A percentile compares a stretch with the other conserved stretches of the same genome.
Evolutionary conservation across 2,888 invertebrate species (phyloP).

Genomic region (Platynereis dumerilii): DNA sequence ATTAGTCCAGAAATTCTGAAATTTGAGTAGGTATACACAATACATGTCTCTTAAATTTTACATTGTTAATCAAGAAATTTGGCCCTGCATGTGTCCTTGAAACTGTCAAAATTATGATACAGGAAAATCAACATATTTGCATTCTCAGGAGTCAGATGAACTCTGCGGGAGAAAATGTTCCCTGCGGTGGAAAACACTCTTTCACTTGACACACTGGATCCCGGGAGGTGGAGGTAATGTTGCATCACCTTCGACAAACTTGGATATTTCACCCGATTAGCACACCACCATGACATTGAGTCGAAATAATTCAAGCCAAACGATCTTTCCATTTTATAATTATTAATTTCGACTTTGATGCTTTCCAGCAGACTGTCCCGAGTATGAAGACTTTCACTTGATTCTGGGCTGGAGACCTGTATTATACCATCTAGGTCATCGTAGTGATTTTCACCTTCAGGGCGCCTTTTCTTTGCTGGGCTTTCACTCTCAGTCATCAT

Average conservation of each 20-base stretch:
- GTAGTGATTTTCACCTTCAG: not conserved
- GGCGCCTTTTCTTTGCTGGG: not conserved
- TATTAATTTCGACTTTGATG: not conserved
- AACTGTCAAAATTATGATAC: not conserved
- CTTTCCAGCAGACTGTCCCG: not conserved
- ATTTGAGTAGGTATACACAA: too few relatives aligned
- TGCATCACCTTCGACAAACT: not conserved
- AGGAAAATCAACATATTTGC: not conserved
- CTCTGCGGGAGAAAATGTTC: not conserved
- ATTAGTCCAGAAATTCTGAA: too few relatives aligned
- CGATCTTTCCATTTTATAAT: not conserved
- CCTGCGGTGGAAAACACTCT: conserved; percentile 7
- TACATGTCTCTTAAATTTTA: too few relatives aligned
- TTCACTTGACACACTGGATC: not conserved
- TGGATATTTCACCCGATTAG: not conserved
- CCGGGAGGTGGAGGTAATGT: not conserved
- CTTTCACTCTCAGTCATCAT: not conserved
- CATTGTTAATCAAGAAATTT: too few relatives aligned
- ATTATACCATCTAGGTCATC: conserved; percentile 1
- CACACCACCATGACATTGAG: not conserved
- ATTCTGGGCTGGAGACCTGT: not conserved
- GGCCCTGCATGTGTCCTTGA: not conserved
- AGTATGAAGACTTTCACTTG: not conserved
- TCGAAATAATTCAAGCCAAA: not conserved
- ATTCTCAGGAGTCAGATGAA: not conserved